These are phyloP conservation scores for Stigmatopora nigra DNA, from an alignment of 2,113 vertebrate genomes.

Conservation along the genomic window DNA sequence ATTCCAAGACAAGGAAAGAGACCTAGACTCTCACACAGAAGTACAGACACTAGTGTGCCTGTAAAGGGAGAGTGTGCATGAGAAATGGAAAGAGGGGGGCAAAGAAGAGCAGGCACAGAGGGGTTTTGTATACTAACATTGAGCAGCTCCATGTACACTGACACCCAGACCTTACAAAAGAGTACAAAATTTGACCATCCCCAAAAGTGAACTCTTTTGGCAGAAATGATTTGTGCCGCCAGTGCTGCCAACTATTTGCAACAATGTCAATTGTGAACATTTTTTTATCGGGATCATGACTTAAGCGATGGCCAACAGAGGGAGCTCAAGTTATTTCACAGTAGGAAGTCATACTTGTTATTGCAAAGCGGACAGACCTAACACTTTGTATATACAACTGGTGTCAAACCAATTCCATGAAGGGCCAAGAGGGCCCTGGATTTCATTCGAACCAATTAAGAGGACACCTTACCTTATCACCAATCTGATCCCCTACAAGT, in stretches of 20 bases:
- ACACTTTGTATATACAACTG: too few relatives aligned
- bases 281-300: conserved; percentile 1
- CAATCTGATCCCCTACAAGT: too few relatives aligned
- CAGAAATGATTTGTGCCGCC: too few relatives aligned
- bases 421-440: too few relatives aligned
- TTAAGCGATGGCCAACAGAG: conserved; percentile 56
- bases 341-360: background rate
- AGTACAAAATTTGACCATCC: too few relatives aligned
- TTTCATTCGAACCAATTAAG: too few relatives aligned
- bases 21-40: conserved; percentile 19
- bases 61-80: conserved; percentile 18
- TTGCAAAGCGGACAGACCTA: background rate
- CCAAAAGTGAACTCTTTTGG: too few relatives aligned
- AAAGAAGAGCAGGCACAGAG: conserved; percentile 34
- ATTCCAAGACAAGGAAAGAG: conserved; percentile 43
- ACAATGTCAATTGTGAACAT: too few relatives aligned
- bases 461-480: too few relatives aligned
- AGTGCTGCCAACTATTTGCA: too few relatives aligned
- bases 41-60: conserved; percentile 15
- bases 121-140: conserved; percentile 30
- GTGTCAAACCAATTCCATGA: too few relatives aligned
- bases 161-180: conserved; percentile 30
- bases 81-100: conserved; percentile 24
- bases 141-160: conserved; percentile 34
- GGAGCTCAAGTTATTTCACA: conserved; percentile 61